A percentile compares a stretch with the other conserved stretches of the same genome.
These are phyloP conservation scores for Petrolisthes manimaculis DNA, from an alignment of 2,888 invertebrate species.

Conservation along the genomic window DNA sequence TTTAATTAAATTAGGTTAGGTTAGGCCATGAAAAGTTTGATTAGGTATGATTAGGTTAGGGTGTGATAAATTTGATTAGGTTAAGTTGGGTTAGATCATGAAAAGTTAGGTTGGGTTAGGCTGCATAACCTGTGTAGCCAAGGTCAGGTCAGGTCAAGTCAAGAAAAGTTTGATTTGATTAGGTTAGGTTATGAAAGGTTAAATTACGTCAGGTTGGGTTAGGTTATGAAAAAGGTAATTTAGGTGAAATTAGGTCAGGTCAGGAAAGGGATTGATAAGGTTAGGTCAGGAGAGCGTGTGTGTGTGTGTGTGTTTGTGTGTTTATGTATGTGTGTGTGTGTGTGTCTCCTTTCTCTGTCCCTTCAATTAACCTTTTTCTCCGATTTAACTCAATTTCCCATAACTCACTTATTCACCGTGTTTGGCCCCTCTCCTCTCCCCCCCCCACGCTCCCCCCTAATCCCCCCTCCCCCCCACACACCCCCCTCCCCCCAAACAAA, in stretches of 20 bases:
- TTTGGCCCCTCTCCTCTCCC: neutral
- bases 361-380: neutral
- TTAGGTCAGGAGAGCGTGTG: neutral
- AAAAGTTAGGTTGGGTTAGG: too few species aligned
- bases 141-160: too few species aligned
- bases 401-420: neutral
- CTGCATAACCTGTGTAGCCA: too few species aligned
- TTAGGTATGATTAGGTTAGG: too few species aligned
- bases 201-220: too few species aligned
- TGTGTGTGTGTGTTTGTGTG: slow-evolving; percentile 13
- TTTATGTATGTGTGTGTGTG: slow-evolving; percentile 19
- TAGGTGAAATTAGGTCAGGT: slow-evolving; percentile 3
- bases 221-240: too few species aligned
- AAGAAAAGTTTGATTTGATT: too few species aligned
- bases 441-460: neutral
- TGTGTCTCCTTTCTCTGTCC: neutral
- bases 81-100: too few species aligned
- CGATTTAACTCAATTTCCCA: neutral
- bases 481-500: neutral
- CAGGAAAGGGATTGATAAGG: neutral
- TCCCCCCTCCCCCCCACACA: neutral
- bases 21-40: too few species aligned
- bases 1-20: too few species aligned
- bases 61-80: too few species aligned
- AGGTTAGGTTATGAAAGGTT: too few species aligned